These are phyloP conservation scores for Brachyhypopomus gauderio DNA, from an alignment of 2,113 vertebrate genomes.

Conservation along the genomic window DNA sequence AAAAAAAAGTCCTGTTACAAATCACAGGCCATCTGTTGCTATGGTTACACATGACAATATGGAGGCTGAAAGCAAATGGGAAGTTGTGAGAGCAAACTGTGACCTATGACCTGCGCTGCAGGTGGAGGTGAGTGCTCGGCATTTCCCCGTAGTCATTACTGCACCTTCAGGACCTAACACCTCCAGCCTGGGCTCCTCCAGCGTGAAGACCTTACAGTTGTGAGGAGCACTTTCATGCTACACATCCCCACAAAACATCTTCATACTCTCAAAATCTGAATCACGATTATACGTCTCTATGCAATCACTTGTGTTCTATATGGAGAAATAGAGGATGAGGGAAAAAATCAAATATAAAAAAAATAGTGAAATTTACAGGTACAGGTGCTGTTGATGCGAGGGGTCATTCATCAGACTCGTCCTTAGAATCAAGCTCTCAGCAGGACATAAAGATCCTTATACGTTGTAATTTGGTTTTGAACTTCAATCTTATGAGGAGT, in stretches of 20 bases:
- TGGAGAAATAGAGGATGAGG: neutral
- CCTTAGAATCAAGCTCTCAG: conserved; percentile 38
- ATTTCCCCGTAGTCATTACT: conserved; percentile 39
- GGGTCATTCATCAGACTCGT: conserved; percentile 17
- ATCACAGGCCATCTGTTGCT: conserved; percentile 55
- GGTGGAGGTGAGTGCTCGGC: conserved; percentile 41
- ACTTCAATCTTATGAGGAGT: conserved; percentile 53
- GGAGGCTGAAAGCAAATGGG: conserved; percentile 49
- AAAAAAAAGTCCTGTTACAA: conserved; percentile 10
- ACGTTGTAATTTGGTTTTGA: conserved; percentile 55
- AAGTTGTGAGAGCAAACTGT: conserved; percentile 39
- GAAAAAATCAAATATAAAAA: neutral
- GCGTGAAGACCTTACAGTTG: neutral
- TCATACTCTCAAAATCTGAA: neutral
- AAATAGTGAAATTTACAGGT: neutral
- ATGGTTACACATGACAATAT: conserved; percentile 59
- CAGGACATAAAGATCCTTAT: conserved; percentile 59
- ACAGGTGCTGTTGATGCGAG: conserved; percentile 5
- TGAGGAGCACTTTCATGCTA: neutral
- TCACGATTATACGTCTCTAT: neutral
- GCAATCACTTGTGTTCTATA: neutral
- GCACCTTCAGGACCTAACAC: neutral
- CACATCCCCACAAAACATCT: neutral
- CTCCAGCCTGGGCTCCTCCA: neutral
- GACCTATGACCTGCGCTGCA: conserved; percentile 28